Evolutionary conservation across 2,113 vertebrate genomes (phyloP), one percentile per base, ranked within the genome.

Genomic region (Malurus alboscapulatus): DNA sequence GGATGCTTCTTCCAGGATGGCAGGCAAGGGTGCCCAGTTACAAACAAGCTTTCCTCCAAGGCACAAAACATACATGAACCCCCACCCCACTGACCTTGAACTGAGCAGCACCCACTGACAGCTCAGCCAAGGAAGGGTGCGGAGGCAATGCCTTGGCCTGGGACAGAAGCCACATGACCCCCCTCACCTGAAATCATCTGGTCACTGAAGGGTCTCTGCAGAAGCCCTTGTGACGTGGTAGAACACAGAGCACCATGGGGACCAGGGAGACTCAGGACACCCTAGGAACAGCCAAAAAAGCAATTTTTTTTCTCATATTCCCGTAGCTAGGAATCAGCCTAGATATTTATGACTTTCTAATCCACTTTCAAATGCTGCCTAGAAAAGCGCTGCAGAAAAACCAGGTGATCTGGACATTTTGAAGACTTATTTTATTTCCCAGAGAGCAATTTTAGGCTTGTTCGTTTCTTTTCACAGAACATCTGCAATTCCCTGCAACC

Each of bases 391-490:
- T 82, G 42, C 47, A 50, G 65, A 79, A 88, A 81, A 82, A 45
- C 20, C 57, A 75, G 45, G 68, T 38, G 7, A 72, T 74, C 40
- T 92, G 47, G 36, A 34, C 20, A 55, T 75, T 71, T 25, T 59
- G 25, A 91, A 87, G 73, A 42, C 38, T 62, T 73, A 45, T 18
- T 81, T 58, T 82, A n/a, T 36, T 91, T 81, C 40, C 30, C 73
- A 92, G 77, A 84, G 77, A 88, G 36, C 58, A 81, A 75, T 77
- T 87, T 78, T 42, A 57, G 32, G 25, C 38, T 84, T 19, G 20
- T 50, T 83, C 0, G 0, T 67, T 79, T 84, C 67, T 92, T 87
- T 91, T 58, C 67, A 73, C 24, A 32, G 75, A 79, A 84, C 63
- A 90, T 58, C 74, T 83, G 58, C 62, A 73, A 34, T 79, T 85